A percentile compares a stretch with the other conserved stretches of the same genome.
phyloP scores from a whole-genome alignment of 2,797 vertebrate genomes.

The Lepilemur ruficaudatus region DNA sequence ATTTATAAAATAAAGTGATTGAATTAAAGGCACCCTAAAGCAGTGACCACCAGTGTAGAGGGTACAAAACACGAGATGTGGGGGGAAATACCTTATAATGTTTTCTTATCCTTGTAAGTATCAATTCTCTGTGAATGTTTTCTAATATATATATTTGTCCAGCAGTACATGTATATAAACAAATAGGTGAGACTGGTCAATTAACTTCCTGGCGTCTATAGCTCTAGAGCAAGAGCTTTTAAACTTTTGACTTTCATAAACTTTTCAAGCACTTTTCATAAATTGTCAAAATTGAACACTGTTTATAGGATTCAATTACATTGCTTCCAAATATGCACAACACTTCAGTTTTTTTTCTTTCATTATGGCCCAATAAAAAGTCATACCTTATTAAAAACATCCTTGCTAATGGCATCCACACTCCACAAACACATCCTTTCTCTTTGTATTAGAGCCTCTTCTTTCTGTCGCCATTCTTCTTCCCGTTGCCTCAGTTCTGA shows the following conservation, averaged over 20 bases:
- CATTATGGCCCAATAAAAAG: neutral
- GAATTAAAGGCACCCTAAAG: neutral
- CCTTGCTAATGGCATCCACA: constrained; percentile 88
- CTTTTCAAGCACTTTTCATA: neutral
- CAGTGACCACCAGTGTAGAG: neutral
- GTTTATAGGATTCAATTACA: neutral
- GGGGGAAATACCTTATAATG: neutral
- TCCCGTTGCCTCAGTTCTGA: constrained; percentile 91
- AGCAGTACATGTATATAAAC: neutral
- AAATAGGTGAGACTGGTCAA: neutral
- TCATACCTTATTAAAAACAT: constrained; percentile 96
- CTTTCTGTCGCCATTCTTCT: constrained; percentile 96
- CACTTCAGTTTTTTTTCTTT: neutral
- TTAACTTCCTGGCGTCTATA: neutral
- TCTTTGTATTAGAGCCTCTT: constrained; percentile 90
- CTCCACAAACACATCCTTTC: constrained; percentile 90
- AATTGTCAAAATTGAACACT: constrained; percentile 10
- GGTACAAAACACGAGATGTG: neutral
- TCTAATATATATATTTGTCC: neutral
- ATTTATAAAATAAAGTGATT: neutral
- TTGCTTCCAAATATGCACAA: constrained; percentile 7
- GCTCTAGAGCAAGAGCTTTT: neutral
- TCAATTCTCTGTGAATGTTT: neutral
- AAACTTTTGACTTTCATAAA: neutral
- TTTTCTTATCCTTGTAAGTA: neutral